Evolutionary conservation across 2,797 vertebrate genomes (phyloP).

Genomic region (Pipistrellus nathusii): DNA sequence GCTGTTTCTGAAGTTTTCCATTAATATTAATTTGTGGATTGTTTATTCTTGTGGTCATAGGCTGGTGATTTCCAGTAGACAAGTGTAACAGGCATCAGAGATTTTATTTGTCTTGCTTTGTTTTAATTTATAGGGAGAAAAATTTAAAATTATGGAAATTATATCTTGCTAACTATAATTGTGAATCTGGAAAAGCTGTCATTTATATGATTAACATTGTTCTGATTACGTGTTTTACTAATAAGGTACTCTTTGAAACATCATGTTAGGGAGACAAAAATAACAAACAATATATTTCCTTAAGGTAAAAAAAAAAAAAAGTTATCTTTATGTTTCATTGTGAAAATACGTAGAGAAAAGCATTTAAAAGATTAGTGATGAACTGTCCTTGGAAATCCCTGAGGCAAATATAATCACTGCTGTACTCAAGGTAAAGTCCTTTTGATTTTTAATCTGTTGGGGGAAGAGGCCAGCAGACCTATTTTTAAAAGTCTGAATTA

Average conservation of each 20-base stretch:
- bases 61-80: conserved; percentile 10
- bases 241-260: background rate
- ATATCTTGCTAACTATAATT: conserved; percentile 23
- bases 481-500: conserved; percentile 57
- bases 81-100: background rate
- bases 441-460: background rate
- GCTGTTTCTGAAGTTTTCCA: background rate
- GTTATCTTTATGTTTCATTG: background rate
- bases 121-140: conserved; percentile 7
- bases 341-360: conserved; percentile 30
- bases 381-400: background rate
- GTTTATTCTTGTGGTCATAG: background rate
- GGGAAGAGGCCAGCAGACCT: background rate
- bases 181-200: background rate
- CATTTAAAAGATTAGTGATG: conserved; percentile 23
- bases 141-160: conserved; percentile 42
- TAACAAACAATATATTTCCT: background rate
- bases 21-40: conserved; percentile 3
- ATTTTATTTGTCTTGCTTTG: background rate
- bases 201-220: conserved; percentile 32
- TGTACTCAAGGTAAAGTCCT: background rate
- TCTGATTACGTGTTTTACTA: conserved; percentile 35
- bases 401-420: background rate
- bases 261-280: conserved; percentile 22
- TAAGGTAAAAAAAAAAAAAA: background rate